Conservation (phyloP, 2,888 invertebrate species). For the Exephanes ischioxanthus region DNA sequence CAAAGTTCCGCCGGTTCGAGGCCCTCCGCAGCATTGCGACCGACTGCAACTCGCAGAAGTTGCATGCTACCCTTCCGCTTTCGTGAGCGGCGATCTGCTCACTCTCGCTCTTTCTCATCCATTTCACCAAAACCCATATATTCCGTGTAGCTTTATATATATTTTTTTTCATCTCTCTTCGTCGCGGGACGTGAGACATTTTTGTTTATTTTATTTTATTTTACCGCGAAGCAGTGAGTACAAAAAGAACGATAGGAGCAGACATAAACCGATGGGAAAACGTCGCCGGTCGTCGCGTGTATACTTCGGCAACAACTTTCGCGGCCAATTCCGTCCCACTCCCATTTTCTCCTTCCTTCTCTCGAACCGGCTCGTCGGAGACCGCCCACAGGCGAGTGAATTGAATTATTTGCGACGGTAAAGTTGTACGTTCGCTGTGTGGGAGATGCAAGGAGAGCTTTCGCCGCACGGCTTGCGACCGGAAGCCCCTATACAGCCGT, state of each 20-base stretch:
- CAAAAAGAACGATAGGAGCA: background rate
- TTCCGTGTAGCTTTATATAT: background rate
- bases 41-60: conserved; percentile 15
- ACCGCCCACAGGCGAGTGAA: conserved; percentile 54
- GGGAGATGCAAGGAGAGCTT: conserved; percentile 44
- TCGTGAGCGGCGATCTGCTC: conserved; percentile 4
- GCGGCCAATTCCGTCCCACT: conserved; percentile 51
- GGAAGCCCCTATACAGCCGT: background rate
- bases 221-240: background rate
- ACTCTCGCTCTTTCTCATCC: conserved; percentile 8
- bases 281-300: conserved; percentile 21
- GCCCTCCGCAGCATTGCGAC: conserved; percentile 4
- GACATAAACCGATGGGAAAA: conserved; percentile 26
- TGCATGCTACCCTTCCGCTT: background rate
- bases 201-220: background rate
- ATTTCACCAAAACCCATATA: background rate
- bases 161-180: conserved; percentile 3
- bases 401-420: conserved; percentile 74
- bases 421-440: conserved; percentile 65
- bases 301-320: conserved; percentile 55
- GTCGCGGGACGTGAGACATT: background rate
- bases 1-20: background rate
- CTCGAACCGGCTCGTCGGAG: conserved; percentile 25
- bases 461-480: conserved; percentile 24
- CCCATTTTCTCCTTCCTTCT: conserved; percentile 40